Evolutionary conservation across 1,140 invertebrate species (phyloP).

Genomic region (Heliconius melpomene): DNA sequence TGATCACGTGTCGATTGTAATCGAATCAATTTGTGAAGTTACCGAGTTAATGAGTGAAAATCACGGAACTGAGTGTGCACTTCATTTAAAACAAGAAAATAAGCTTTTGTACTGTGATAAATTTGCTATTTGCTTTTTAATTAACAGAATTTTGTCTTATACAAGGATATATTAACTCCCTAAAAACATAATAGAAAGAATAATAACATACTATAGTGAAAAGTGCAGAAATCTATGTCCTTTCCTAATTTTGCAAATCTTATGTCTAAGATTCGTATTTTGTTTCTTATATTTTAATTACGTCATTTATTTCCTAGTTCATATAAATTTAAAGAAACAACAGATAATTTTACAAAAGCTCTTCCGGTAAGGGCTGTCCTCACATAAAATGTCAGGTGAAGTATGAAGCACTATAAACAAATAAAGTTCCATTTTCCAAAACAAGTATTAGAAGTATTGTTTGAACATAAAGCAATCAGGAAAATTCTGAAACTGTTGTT

Average conservation of each 20-base stretch:
- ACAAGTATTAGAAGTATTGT: neutral
- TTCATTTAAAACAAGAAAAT: neutral
- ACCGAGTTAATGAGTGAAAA: conserved; percentile 1
- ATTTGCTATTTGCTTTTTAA: neutral
- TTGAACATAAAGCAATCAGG: neutral
- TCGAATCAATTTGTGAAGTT: conserved; percentile 13
- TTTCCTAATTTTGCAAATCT: no score
- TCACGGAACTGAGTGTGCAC: neutral
- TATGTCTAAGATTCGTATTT: no score
- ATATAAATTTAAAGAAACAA: no score
- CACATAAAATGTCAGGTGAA: neutral
- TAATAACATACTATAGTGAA: no score
- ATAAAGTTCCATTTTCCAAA: neutral
- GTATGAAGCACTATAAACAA: neutral
- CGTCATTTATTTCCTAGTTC: no score
- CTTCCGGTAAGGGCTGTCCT: no score
- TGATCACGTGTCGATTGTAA: conserved; percentile 18
- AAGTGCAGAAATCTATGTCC: no score
- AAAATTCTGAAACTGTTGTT: neutral
- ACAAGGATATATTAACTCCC: no score
- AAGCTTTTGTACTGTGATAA: neutral
- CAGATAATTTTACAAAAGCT: no score
- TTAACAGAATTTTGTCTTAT: no score
- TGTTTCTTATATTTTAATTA: no score
- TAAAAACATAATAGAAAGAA: no score